phyloP scores from a whole-genome alignment of 2,113 vertebrate species.

The Seriola quinqueradiata region DNA sequence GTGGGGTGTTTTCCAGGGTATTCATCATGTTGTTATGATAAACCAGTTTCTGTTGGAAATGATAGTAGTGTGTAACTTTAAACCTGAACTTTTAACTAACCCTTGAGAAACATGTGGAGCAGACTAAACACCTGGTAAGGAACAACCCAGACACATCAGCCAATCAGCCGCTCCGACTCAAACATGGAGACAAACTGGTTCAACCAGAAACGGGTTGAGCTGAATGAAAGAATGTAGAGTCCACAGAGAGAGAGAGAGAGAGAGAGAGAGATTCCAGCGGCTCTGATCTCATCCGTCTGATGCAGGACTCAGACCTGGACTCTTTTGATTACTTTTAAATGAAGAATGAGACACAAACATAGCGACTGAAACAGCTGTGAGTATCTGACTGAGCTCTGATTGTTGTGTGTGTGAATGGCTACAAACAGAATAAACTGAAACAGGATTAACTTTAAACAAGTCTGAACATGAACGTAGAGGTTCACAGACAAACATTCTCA shows the following conservation, averaged over 20 bases:
- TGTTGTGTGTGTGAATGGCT: no score
- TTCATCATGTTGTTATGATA: no score
- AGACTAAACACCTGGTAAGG: background rate
- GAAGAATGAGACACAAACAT: background rate
- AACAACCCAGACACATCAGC: conserved; percentile 3
- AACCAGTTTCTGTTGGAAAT: no score
- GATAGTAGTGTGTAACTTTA: background rate
- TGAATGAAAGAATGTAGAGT: background rate
- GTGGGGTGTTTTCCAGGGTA: no score
- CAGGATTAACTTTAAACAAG: background rate
- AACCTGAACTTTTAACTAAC: background rate
- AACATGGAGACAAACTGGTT: conserved; percentile 68
- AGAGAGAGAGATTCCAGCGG: background rate
- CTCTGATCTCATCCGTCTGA: background rate
- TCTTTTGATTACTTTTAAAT: no score
- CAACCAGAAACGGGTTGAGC: conserved; percentile 37
- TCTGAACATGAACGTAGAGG: conserved; percentile 14
- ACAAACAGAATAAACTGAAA: background rate
- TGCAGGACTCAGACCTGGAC: background rate
- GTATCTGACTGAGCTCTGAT: conserved; percentile 13
- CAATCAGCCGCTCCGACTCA: conserved; percentile 20
- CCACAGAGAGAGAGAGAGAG: background rate
- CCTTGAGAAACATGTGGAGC: background rate
- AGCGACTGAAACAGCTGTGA: conserved; percentile 34
- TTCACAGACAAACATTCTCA: no score